Evolutionary conservation across 2,113 vertebrate species (phyloP).

Genomic region (Centrocercus urophasianus): DNA sequence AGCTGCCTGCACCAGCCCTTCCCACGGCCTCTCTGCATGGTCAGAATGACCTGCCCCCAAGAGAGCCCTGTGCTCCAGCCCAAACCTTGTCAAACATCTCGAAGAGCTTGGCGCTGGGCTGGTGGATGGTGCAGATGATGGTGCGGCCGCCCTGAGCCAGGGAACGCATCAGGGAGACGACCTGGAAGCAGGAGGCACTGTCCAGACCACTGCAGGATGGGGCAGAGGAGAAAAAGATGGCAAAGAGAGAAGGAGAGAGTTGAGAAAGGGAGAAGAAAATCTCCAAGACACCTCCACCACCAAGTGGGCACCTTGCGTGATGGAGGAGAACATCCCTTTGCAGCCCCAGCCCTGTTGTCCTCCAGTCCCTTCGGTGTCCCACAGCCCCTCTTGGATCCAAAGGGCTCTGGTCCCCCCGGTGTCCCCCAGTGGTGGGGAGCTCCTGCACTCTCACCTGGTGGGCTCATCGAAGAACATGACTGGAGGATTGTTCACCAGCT

Average conservation of each 20-base stretch:
- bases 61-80: neutral
- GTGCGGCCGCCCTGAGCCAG: conserved; percentile 95
- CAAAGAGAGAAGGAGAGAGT: neutral
- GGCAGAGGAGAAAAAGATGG: neutral
- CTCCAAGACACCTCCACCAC: neutral
- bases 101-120: conserved; percentile 98
- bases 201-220: conserved; percentile 89
- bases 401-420: accelerated
- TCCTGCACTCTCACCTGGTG: conserved; percentile 84
- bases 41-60: neutral
- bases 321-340: neutral
- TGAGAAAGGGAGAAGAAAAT: neutral
- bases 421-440: neutral
- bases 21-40: accelerated
- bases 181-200: conserved; percentile 96
- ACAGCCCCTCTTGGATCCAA: neutral
- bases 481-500: conserved; percentile 97
- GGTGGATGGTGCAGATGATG: conserved; percentile 99
- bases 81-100: conserved; percentile 99
- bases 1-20: neutral
- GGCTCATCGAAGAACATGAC: conserved; percentile 99
- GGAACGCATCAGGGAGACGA: conserved; percentile 95
- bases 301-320: accelerated
- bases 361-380: neutral
- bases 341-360: neutral